Base-by-base conservation (phyloP, 1,140 invertebrate genomes). In the Hormaphis cornu region DNA sequence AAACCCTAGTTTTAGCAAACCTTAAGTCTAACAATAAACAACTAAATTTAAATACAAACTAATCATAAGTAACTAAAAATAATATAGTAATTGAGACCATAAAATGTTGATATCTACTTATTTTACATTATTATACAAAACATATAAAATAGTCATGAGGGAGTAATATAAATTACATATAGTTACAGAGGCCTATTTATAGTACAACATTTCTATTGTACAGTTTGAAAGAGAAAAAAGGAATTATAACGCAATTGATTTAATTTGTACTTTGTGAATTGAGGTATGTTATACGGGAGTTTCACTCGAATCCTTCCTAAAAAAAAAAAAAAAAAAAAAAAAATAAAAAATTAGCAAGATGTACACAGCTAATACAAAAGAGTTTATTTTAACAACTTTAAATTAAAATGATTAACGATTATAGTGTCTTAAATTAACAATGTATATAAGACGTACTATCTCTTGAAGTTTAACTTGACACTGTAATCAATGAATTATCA, bases 221-320 rank as follows among this genome's bases (percentile, higher is more conserved):
- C 10, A 58, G 16, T 37, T 56, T 40, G 12, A 58, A 26, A 58
- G 20, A n/a, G n/a, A 46, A 46, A 42, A 63, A 42, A 63, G 18
- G 12, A 63, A 46, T 12, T 7, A 14, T 40, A 40, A 61, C n/a
- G 7, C 2, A 9, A 61, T 61, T 48, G 40, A 7, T 40, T 37
- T 0, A 56, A 16, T 63, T 63, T 63, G 44, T 50, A 66, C 61
- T n/a, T n/a, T n/a, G n/a, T 66, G 44, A 9, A 30, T 50, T 16
- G 24, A 48, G 1, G 14, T 20, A 24, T n/a, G 18, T 74, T 66
- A 75, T 20, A 75, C 74, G 20, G 73, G 72, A 59, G 74, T 75
- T 66, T 75, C 74, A 74, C 73, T 75, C 70, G 74, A 73, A 75
- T 73, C 73, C 66, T 74, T 75, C 74, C 74, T 75, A 69, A 30